phyloP scores from a whole-genome alignment of 1,140 invertebrate genomes.

The Spodoptera litura region DNA sequence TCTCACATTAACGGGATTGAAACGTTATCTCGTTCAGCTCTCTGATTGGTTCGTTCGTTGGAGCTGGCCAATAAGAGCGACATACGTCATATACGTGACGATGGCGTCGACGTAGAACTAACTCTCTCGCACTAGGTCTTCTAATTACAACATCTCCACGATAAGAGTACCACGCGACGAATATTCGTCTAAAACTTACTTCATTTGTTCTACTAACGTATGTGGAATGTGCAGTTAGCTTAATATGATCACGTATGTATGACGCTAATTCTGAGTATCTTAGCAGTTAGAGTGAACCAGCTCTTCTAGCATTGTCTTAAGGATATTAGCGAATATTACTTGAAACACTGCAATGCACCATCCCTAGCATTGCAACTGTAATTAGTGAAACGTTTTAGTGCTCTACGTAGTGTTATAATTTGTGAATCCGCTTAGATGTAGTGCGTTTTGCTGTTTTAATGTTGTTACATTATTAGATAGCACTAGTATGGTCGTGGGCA shows the following conservation, averaged over 20 bases:
- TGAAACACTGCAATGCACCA: conserved; percentile 77
- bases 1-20: no score
- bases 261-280: conserved; percentile 22
- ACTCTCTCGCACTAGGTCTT: no score
- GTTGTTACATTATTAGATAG: no score
- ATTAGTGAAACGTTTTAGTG: conserved; percentile 75
- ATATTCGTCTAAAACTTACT: conserved; percentile 21
- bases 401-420: conserved; percentile 32
- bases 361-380: conserved; percentile 70
- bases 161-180: conserved; percentile 16
- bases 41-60: no score
- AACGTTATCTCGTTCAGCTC: no score
- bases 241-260: conserved; percentile 43
- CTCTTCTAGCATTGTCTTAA: conserved; percentile 62
- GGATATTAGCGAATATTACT: conserved; percentile 77
- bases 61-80: no score
- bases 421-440: conserved; percentile 25
- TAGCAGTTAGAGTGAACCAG: conserved; percentile 13
- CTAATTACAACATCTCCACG: conserved; percentile 9
- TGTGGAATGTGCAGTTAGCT: conserved; percentile 8
- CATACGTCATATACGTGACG: no score
- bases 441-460: conserved; percentile 3
- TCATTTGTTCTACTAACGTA: conserved; percentile 20
- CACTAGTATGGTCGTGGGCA: no score
- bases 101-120: no score